Evolutionary conservation across 2,888 invertebrate genomes (phyloP), one percentile per base, ranked within the genome.

Genomic region (Automeris io): DNA sequence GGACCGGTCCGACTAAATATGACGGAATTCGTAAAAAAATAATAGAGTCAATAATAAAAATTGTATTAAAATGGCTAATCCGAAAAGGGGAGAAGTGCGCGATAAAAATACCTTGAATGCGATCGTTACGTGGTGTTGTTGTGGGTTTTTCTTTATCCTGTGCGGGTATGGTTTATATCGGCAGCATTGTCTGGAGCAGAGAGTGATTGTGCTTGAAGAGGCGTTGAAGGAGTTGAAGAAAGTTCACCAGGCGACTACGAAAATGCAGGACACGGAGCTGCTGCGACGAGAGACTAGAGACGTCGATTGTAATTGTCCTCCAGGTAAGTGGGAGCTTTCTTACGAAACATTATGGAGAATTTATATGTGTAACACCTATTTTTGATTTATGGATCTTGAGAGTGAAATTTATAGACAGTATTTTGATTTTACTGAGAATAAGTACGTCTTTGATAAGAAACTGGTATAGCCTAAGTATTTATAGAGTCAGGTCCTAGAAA

Each of bases 81-180:
- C 64, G 18, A 73, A 68, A 49, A 55, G 46, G 37, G 52, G 56
- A 37, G 58, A 57, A 43, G 61, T 63, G 49, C 63, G 73, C 60
- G 62, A 73, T 40, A 68, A 62, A 39, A 65, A 67, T 46, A 53
- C 74, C 44, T 57, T 77, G 39, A 75, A 79, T 64, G 66, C 72
- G 64, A 79, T 75, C 47, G 81, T 85, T 72, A 48, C 79, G 49
- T 79, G 80, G 80, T 74, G 77, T 65, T 68, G 73, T 55, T 79
- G 76, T 71, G 77, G 73, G 57, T 70, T 80, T 49, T 64, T 75
- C 47, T 56, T 81, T 45, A 51, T 74, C 13, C 48, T 74, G 37
- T 75, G 76, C 57, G 83, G 81, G 39, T 80, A 76, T 45, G 70
- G 76, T 45, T 45, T 82, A 54, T 77, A 76, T 48, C 61, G 78